phyloP scores from a whole-genome alignment of 2,797 vertebrate genomes.

The Fistularia commersonii region DNA sequence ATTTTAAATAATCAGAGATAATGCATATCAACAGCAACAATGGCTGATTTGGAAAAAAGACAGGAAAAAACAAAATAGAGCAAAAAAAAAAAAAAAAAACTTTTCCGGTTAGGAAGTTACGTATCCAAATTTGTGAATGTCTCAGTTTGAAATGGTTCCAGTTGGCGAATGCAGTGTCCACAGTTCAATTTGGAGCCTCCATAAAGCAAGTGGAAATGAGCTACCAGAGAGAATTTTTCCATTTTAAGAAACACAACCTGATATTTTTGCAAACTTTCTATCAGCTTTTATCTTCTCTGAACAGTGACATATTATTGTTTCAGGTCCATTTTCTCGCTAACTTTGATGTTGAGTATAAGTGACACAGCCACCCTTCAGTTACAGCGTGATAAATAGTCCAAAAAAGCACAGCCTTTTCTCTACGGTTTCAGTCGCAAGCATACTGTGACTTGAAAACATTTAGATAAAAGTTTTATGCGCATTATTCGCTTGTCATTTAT shows the following conservation, averaged over 20 bases:
- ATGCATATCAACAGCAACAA: too few species aligned
- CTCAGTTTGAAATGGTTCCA: neutral
- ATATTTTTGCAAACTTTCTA: neutral
- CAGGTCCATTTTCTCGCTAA: neutral
- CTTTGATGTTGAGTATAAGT: neutral
- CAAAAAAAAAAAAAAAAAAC: too few species aligned
- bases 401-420: neutral
- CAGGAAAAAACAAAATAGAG: neutral
- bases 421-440: too few species aligned
- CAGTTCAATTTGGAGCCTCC: too few species aligned
- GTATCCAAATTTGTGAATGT: neutral
- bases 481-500: constrained; percentile 3
- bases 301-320: neutral
- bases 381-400: neutral
- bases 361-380: neutral
- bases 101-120: too few species aligned
- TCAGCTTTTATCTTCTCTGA: neutral
- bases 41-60: too few species aligned
- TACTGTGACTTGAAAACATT: neutral
- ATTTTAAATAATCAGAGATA: neutral
- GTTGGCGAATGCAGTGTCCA: neutral
- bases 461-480: constrained; percentile 4
- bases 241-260: too few species aligned
- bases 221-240: too few species aligned
- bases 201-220: too few species aligned